Percentiles rank a stretch among this genome's conserved stretches.
phyloP scores from a whole-genome alignment of 2,888 invertebrate species.

The Cerastis leucographa region DNA sequence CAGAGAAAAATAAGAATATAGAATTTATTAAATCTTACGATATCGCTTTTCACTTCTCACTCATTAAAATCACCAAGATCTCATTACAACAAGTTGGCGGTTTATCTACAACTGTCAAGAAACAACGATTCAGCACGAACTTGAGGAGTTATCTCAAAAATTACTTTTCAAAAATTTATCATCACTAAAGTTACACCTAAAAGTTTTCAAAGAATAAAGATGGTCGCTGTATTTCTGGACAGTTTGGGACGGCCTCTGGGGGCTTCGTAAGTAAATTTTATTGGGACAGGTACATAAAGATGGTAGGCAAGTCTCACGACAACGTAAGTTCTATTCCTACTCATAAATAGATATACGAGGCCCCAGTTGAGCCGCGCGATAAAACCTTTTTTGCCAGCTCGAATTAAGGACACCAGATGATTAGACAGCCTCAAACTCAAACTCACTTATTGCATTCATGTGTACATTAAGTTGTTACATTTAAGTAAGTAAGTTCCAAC shows the following conservation, averaged over 20 bases:
- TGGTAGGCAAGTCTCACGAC: constrained; percentile 22
- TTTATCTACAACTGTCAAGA: constrained; percentile 38
- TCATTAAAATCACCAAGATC: constrained; percentile 35
- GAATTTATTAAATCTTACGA: neutral
- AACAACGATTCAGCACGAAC: constrained; percentile 50
- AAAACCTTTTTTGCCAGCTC: constrained; percentile 29
- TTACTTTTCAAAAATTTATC: constrained; percentile 49
- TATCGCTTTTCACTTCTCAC: constrained; percentile 23
- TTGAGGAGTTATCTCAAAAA: constrained; percentile 41
- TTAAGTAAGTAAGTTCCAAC: no score
- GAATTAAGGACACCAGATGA: constrained; percentile 32
- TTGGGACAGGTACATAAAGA: constrained; percentile 34
- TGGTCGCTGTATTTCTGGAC: constrained; percentile 46
- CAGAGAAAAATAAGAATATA: neutral
- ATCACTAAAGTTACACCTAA: constrained; percentile 52
- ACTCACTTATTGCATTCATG: no score
- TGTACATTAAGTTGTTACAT: no score
- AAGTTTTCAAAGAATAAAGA: constrained; percentile 63
- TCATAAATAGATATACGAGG: constrained; percentile 35
- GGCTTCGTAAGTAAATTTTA: constrained; percentile 58
- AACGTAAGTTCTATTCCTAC: constrained; percentile 25
- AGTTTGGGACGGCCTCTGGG: constrained; percentile 50
- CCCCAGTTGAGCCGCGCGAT: constrained; percentile 8
- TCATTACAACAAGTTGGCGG: constrained; percentile 33
- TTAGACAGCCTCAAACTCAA: constrained; percentile 18